These are phyloP conservation scores for Drosophila busckii DNA, from an alignment of 1,140 invertebrate genomes.

Conservation along the genomic window DNA sequence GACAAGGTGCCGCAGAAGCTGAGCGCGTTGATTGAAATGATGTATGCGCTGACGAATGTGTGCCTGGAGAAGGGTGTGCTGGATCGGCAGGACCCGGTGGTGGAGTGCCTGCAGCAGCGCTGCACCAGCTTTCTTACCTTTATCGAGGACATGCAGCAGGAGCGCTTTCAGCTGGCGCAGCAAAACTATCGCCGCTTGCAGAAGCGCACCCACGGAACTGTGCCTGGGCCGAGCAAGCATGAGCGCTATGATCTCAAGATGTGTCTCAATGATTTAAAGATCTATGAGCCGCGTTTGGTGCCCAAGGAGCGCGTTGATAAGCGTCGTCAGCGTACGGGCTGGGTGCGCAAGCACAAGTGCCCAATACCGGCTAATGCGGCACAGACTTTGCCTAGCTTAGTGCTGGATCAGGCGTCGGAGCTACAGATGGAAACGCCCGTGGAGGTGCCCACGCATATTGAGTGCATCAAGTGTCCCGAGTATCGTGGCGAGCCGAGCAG, in stretches of 20 bases:
- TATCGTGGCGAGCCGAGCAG: slow-evolving; percentile 5
- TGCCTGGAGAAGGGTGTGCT: slow-evolving; percentile 64
- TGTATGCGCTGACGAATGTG: slow-evolving; percentile 55
- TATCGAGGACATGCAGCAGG: slow-evolving; percentile 62
- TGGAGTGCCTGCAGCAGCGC: slow-evolving; percentile 58
- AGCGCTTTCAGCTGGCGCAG: slow-evolving; percentile 49
- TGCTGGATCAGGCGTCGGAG: background rate
- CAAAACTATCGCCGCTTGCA: slow-evolving; percentile 16
- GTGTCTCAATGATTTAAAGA: slow-evolving; percentile 63
- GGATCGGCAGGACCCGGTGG: slow-evolving; percentile 57
- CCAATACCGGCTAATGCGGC: background rate
- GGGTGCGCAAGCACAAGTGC: background rate
- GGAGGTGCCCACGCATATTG: slow-evolving; percentile 31
- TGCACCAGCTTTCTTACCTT: slow-evolving; percentile 57
- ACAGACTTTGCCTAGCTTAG: background rate
- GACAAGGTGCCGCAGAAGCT: slow-evolving; percentile 70
- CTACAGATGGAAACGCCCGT: background rate
- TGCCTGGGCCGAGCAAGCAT: slow-evolving; percentile 1
- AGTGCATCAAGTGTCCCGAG: slow-evolving; percentile 23
- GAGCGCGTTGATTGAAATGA: slow-evolving; percentile 65
- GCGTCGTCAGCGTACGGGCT: background rate
- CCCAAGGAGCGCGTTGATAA: slow-evolving; percentile 40
- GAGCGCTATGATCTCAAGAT: slow-evolving; percentile 66
- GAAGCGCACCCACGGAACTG: background rate
- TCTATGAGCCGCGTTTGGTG: slow-evolving; percentile 65